These are phyloP conservation scores for Pholis gunnellus DNA, from an alignment of 2,113 vertebrate species.

Conservation along the genomic window DNA sequence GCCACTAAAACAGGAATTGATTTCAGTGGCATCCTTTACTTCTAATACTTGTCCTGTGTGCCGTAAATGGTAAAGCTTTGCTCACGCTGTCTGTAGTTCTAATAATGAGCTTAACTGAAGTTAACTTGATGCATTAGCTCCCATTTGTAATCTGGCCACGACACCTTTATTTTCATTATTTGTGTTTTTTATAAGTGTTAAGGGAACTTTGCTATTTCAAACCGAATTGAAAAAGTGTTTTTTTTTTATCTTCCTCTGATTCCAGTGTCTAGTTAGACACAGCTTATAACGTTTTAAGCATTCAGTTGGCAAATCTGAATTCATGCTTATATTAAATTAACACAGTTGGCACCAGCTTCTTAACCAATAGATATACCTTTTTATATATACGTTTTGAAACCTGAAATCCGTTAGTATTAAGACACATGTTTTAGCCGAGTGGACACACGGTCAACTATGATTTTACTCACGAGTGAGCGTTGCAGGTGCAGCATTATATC, in stretches of 20 bases:
- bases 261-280: background rate
- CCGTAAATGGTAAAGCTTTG: background rate
- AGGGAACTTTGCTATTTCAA: background rate
- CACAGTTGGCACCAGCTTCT: too few relatives aligned
- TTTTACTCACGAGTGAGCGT: background rate
- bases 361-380: too few relatives aligned
- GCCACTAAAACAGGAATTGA: background rate
- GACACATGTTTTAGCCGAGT: background rate
- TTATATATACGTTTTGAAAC: too few relatives aligned
- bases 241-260: background rate
- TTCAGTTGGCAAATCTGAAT: background rate
- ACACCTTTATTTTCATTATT: background rate
- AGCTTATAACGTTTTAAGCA: background rate
- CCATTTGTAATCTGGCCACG: background rate
- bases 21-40: background rate
- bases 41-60: background rate
- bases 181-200: background rate
- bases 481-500: background rate
- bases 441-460: too few relatives aligned
- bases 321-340: background rate
- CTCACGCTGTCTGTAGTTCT: background rate
- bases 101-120: background rate
- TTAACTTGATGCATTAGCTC: background rate
- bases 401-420: too few relatives aligned
- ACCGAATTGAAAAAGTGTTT: background rate